Evolutionary conservation across 2,888 invertebrate genomes (phyloP), one percentile per base, ranked within the genome.

Genomic region (Cepaea hortensis): DNA sequence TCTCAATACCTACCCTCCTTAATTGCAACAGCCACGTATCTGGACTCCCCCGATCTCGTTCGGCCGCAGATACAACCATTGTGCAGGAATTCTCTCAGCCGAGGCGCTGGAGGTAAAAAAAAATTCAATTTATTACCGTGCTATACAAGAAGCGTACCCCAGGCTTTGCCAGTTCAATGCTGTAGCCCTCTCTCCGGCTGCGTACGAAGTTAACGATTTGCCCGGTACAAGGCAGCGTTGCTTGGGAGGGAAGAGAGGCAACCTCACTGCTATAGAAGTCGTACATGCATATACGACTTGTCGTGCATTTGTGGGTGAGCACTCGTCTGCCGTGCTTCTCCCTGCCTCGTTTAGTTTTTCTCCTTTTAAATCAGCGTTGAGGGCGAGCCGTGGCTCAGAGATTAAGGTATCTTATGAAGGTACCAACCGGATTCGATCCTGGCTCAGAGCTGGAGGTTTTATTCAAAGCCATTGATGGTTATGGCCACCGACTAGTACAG

Each of bases 201-300:
- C 55, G 77, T 77, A n/a, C 77, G 55, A 77, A n/a, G 50, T 77
- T 77, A 77, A 77, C 77, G 77, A 77, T 77, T 77, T 55, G 77
- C 18, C n/a, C 11, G 23, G 11, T 20, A 55, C 77, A 55, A n/a
- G 50, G 23, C 55, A 9, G n/a, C 77, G 11, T 11, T 23, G n/a
- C n/a, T 35, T 35, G 35, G 35, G 35, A 35, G 35, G 35, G 35
- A 35, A 35, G 35, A 35, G 35, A 35, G 35, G 35, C 35, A 35
- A 35, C 35, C 35, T 35, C 35, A 35, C 35, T 35, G 35, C 35
- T 35, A 1, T 35, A 35, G 35, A 55, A 11, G 18, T 50, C 50
- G 75, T 73, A 13, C 46, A 15, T 13, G 46, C 73, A 11, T 73
- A 46, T 18, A 4, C 46, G 11, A 9, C 11, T 50, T 48, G 50